These are phyloP conservation scores for Oceanites oceanicus DNA, from an alignment of 2,113 vertebrate species.

Conservation along the genomic window DNA sequence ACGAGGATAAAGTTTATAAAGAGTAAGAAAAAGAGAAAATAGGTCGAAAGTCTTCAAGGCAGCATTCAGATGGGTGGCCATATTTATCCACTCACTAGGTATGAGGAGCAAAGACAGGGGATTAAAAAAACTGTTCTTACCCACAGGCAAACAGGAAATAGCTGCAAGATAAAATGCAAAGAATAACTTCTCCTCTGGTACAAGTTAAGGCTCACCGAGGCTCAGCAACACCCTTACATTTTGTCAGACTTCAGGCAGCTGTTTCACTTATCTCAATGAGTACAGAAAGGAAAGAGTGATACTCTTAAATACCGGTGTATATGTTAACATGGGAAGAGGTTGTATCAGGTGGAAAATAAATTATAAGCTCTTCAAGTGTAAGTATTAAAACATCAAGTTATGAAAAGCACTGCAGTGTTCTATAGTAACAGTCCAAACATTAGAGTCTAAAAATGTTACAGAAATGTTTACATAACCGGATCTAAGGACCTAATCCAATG, in stretches of 20 bases:
- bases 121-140: background rate
- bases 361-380: background rate
- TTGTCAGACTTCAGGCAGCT: background rate
- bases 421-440: slow-evolving; percentile 20
- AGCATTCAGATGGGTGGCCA: background rate
- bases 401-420: background rate
- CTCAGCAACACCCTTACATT: background rate
- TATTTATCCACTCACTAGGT: background rate
- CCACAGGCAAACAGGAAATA: background rate
- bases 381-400: background rate
- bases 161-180: background rate
- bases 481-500: slow-evolving; percentile 34
- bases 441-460: slow-evolving; percentile 21
- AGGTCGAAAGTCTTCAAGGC: background rate
- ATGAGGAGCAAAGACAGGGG: background rate
- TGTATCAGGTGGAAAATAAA: background rate
- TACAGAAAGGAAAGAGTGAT: background rate
- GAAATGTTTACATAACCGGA: slow-evolving; percentile 41
- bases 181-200: background rate
- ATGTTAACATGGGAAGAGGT: background rate
- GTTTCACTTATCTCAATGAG: background rate
- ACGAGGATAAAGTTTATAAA: background rate
- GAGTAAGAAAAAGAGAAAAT: background rate
- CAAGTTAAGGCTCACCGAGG: background rate
- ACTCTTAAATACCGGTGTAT: background rate